These are phyloP conservation scores for Cryptocheilus praepositus DNA, from an alignment of 2,888 invertebrate genomes.

Conservation along the genomic window DNA sequence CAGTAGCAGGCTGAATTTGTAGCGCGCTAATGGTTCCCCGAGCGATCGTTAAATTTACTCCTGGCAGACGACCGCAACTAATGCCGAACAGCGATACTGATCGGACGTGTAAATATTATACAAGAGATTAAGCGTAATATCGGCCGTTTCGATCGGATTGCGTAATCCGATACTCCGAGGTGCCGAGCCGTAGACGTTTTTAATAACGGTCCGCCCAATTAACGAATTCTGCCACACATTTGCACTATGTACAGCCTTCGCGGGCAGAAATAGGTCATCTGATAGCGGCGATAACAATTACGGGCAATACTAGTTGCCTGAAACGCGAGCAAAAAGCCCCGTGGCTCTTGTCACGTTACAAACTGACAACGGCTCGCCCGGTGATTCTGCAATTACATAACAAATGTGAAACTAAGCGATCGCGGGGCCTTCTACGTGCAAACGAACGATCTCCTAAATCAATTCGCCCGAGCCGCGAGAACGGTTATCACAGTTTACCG, in stretches of 20 bases:
- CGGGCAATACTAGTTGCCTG: conserved; percentile 35
- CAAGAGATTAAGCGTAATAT: conserved; percentile 26
- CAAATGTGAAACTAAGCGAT: conserved; percentile 21
- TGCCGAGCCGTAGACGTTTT: too few relatives aligned
- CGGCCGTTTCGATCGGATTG: conserved; percentile 31
- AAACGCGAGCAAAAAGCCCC: conserved; percentile 3
- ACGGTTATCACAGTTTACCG: too few relatives aligned
- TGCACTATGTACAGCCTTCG: conserved; percentile 44
- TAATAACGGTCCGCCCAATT: too few relatives aligned
- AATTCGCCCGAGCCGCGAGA: neutral
- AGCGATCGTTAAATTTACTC: too few relatives aligned
- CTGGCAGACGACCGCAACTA: too few relatives aligned
- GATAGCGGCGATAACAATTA: conserved; percentile 56
- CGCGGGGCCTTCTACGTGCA: conserved; percentile 37
- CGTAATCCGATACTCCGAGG: conserved; percentile 12
- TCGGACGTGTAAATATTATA: conserved; percentile 25
- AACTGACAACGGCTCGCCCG: neutral
- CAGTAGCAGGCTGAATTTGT: too few relatives aligned
- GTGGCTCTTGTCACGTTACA: neutral
- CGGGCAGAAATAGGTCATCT: conserved; percentile 52
- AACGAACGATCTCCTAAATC: conserved; percentile 29
- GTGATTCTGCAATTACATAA: conserved; percentile 33
- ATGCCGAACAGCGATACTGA: too few relatives aligned
- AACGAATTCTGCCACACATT: neutral
- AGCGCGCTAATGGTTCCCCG: too few relatives aligned